Evolutionary conservation across 2,113 vertebrate species (phyloP).

Genomic region (Tachysurus fulvidraco): DNA sequence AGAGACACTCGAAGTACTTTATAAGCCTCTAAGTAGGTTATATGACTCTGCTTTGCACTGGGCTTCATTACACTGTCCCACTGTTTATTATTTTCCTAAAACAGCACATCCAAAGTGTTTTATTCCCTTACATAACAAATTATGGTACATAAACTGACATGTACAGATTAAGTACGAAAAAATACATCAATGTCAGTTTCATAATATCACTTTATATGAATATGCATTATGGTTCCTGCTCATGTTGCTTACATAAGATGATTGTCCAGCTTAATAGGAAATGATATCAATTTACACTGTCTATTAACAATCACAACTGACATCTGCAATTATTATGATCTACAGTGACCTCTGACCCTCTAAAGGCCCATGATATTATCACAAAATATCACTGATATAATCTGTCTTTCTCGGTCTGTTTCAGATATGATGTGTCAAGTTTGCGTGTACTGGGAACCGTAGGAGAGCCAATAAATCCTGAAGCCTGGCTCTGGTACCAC

Average conservation of each 20-base stretch:
- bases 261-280: background rate
- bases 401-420: background rate
- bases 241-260: background rate
- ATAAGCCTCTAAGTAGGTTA: background rate
- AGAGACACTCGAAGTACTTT: too few relatives aligned
- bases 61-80: background rate
- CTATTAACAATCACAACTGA: background rate
- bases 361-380: background rate
- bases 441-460: constrained; percentile 77
- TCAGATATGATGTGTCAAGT: constrained; percentile 75
- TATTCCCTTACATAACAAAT: background rate
- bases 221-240: background rate
- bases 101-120: background rate
- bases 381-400: background rate
- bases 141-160: background rate
- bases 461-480: constrained; percentile 80
- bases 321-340: background rate
- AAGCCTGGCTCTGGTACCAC: constrained; percentile 81
- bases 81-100: background rate
- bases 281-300: background rate
- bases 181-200: background rate
- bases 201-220: background rate
- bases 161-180: background rate
- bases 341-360: background rate
- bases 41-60: background rate